Percentiles rank a stretch among this genome's conserved stretches.
These are phyloP conservation scores for Apaloderma vittatum DNA, from an alignment of 2,113 vertebrate species.

Conservation along the genomic window DNA sequence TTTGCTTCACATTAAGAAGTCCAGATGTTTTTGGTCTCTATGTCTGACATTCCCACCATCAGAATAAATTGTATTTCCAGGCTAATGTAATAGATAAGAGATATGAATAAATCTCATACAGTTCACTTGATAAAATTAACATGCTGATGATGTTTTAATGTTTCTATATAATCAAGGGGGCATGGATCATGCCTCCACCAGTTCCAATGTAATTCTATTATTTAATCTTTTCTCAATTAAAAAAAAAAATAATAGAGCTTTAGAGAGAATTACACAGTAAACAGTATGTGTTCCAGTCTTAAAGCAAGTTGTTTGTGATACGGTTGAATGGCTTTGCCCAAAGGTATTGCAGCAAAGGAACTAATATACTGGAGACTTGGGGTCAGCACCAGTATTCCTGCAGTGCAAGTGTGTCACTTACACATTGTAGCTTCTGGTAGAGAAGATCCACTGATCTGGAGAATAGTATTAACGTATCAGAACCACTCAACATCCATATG, in stretches of 20 bases:
- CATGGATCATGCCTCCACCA: constrained; percentile 82
- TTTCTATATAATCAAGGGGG: constrained; percentile 83
- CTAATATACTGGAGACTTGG: neutral
- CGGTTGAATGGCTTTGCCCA: constrained; percentile 51
- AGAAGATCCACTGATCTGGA: constrained; percentile 22
- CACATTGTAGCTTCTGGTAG: neutral
- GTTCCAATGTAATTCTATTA: constrained; percentile 77
- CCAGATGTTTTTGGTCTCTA: constrained; percentile 82
- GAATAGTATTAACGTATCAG: neutral
- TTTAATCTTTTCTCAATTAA: constrained; percentile 79
- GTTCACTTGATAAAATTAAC: constrained; percentile 86
- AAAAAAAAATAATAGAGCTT: constrained; percentile 60
- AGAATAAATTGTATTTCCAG: constrained; percentile 83
- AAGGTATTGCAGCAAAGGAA: constrained; percentile 49
- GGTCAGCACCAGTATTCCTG: constrained; percentile 15
- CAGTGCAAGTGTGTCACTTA: neutral
- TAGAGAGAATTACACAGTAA: constrained; percentile 58
- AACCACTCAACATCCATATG: neutral
- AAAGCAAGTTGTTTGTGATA: constrained; percentile 27
- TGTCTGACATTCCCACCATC: constrained; percentile 82
- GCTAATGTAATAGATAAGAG: constrained; percentile 84
- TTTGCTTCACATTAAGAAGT: constrained; percentile 78
- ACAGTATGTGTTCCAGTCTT: constrained; percentile 15
- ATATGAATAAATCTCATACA: constrained; percentile 82
- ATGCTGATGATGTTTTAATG: constrained; percentile 89